Percentiles rank a stretch among this genome's conserved stretches.
These are phyloP conservation scores for Drosophila paranaensis DNA, from an alignment of 2,888 invertebrate genomes.

Conservation along the genomic window DNA sequence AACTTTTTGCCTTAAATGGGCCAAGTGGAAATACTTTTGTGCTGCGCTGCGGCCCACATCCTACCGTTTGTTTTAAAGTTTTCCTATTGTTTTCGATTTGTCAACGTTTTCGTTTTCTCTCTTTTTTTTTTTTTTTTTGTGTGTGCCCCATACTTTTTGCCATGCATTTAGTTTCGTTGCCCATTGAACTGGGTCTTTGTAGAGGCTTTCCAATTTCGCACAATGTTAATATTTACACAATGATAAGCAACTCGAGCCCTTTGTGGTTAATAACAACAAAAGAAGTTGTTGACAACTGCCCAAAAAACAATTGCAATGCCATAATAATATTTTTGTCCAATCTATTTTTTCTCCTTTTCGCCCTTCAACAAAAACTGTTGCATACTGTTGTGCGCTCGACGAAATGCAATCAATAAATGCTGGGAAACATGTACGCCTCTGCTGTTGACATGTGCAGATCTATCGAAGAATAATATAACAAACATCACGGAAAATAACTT, in stretches of 20 bases:
- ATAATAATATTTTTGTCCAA: constrained; percentile 35
- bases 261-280: constrained; percentile 37
- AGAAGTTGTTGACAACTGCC: constrained; percentile 18
- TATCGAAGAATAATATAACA: constrained; percentile 90
- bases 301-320: constrained; percentile 14
- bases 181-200: constrained; percentile 27
- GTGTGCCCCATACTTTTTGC: constrained; percentile 3
- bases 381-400: constrained; percentile 28
- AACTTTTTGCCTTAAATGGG: constrained; percentile 40
- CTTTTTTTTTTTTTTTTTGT: too few relatives aligned
- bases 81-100: constrained; percentile 11
- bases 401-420: constrained; percentile 22
- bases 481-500: constrained; percentile 90
- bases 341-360: constrained; percentile 17
- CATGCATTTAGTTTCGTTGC: constrained; percentile 12
- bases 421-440: background rate
- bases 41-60: constrained; percentile 17
- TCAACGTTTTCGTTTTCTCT: background rate
- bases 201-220: constrained; percentile 22
- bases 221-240: constrained; percentile 44
- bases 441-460: constrained; percentile 84
- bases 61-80: constrained; percentile 44
- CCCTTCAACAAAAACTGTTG: constrained; percentile 39
- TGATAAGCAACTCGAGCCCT: constrained; percentile 18
- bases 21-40: constrained; percentile 23